A percentile compares a stretch with the other conserved stretches of the same genome.
phyloP scores from a whole-genome alignment of 1,140 invertebrate species.

The Oreohelix idahoensis region DNA sequence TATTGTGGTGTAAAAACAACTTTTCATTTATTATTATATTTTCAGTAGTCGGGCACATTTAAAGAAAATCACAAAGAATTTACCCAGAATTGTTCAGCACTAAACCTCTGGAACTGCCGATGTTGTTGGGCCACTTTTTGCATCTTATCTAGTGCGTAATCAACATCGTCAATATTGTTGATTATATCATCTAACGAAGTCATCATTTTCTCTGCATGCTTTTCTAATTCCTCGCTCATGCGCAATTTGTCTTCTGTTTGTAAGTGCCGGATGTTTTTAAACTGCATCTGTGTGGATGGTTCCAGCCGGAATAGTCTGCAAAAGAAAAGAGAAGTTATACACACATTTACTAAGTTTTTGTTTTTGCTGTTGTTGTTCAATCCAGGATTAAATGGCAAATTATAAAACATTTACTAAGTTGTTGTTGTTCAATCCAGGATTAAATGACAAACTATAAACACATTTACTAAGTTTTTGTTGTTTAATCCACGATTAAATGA shows the following conservation, averaged over 20 bases:
- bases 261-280: slow-evolving; percentile 58
- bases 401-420: no score
- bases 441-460: no score
- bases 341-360: no score
- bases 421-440: no score
- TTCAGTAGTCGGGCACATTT: no score
- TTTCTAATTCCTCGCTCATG: slow-evolving; percentile 61
- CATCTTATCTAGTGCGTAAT: slow-evolving; percentile 59
- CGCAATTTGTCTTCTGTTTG: slow-evolving; percentile 59
- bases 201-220: slow-evolving; percentile 65
- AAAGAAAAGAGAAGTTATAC: no score
- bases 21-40: no score
- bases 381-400: no score
- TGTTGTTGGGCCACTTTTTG: slow-evolving; percentile 55
- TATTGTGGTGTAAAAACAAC: no score
- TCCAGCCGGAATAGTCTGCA: slow-evolving; percentile 63
- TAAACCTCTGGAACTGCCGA: slow-evolving; percentile 55
- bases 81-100: slow-evolving; percentile 61
- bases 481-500: no score
- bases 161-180: slow-evolving; percentile 65
- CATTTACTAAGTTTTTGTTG: no score
- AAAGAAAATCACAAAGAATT: slow-evolving; percentile 14
- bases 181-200: slow-evolving; percentile 63
- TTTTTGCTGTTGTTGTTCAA: no score
- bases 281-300: slow-evolving; percentile 52